Evolutionary conservation across 1,140 invertebrate species (phyloP).

Genomic region (Heliconius hewitsoni): DNA sequence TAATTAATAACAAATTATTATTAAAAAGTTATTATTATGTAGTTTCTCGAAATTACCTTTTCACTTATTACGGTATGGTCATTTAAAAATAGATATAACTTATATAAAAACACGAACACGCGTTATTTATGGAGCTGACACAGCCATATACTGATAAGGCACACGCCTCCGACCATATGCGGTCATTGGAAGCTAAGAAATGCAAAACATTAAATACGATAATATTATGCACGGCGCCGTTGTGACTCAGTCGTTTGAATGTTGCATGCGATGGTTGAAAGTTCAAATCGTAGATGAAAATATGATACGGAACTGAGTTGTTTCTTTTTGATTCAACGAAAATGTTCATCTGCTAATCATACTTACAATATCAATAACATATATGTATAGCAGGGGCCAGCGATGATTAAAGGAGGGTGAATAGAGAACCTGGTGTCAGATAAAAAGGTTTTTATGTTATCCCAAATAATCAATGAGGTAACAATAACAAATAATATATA

Average conservation of each 20-base stretch:
- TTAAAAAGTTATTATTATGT: neutral
- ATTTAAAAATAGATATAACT: constrained; percentile 10
- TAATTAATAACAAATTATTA: neutral
- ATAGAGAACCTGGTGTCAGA: no score
- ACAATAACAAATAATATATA: no score
- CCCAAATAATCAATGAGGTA: no score
- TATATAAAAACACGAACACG: constrained; percentile 8
- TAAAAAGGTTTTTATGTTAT: no score
- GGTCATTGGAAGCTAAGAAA: constrained; percentile 1
- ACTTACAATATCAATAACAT: no score
- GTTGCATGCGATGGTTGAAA: neutral
- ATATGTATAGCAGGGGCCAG: no score
- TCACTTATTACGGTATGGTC: neutral
- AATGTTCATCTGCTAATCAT: no score
- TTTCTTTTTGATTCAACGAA: no score
- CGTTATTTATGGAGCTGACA: neutral
- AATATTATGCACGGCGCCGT: neutral
- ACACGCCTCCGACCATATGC: neutral
- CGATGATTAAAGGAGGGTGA: no score
- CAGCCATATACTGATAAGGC: neutral
- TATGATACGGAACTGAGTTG: neutral
- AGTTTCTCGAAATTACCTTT: neutral
- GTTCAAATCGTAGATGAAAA: neutral
- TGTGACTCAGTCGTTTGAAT: neutral
- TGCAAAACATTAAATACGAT: neutral